Conservation (phyloP, 2,888 invertebrate species). For the Pterobdella sp. region DNA sequence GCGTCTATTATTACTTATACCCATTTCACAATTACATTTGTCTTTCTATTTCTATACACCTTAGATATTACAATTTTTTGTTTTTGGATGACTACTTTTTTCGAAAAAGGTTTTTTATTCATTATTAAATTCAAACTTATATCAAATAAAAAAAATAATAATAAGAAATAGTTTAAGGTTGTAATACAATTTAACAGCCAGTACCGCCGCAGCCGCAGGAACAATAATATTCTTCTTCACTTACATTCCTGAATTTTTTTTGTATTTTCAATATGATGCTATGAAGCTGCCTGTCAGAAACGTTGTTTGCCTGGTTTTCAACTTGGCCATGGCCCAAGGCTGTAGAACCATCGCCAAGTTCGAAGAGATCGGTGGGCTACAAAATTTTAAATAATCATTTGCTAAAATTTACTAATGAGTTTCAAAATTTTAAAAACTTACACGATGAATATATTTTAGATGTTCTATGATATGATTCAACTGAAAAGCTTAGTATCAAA, state of each 20-base stretch:
- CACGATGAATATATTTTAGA: too few relatives aligned
- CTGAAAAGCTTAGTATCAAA: too few relatives aligned
- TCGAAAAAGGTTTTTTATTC: conserved; percentile 61
- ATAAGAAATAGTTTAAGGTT: too few relatives aligned
- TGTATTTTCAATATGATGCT: conserved; percentile 60
- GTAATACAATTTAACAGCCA: conserved; percentile 59
- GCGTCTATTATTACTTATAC: conserved; percentile 62
- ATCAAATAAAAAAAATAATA: neutral
- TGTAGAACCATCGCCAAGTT: conserved; percentile 65
- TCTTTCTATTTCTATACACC: conserved; percentile 65
- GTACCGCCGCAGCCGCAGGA: conserved; percentile 66
- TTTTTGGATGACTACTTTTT: conserved; percentile 70
- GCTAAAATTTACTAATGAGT: too few relatives aligned
- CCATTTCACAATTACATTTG: conserved; percentile 60
- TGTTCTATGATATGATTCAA: too few relatives aligned
- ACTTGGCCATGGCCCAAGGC: conserved; percentile 72
- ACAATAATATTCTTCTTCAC: conserved; percentile 68
- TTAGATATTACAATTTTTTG: conserved; percentile 65
- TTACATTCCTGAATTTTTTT: conserved; percentile 63
- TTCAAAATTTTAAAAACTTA: too few relatives aligned
- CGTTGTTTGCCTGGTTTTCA: conserved; percentile 61
- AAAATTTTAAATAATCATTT: too few relatives aligned
- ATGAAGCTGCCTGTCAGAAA: conserved; percentile 56
- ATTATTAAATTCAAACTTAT: neutral
- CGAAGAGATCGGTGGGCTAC: conserved; percentile 60